Conservation (phyloP, 2,888 invertebrate species). For the Tenthredo notha region DNA sequence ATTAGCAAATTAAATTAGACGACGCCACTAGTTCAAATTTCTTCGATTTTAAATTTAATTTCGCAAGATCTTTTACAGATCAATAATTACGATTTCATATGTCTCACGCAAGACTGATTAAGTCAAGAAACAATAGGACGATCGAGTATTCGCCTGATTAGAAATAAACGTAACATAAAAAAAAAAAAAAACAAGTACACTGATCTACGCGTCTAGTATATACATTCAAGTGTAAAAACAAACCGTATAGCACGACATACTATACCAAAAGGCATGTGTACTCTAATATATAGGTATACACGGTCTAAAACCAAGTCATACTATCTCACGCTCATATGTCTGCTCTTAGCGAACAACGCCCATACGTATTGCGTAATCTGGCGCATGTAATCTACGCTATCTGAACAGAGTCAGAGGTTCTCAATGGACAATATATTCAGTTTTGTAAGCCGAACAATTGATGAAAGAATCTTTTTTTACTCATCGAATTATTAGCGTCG, state of each 20-base stretch:
- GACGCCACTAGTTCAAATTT: not conserved
- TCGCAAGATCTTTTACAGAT: not conserved
- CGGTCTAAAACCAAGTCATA: not conserved
- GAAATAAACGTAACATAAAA: not conserved
- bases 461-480: not conserved
- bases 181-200: not conserved
- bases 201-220: not conserved
- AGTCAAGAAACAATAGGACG: not conserved
- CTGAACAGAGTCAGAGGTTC: conserved; percentile 17
- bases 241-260: not conserved
- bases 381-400: conserved; percentile 27
- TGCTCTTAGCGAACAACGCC: conserved; percentile 32
- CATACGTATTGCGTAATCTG: conserved; percentile 43
- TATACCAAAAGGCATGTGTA: not conserved
- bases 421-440: not conserved
- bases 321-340: conserved; percentile 8
- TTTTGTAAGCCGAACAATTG: not conserved
- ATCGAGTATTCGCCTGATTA: not conserved
- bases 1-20: no score
- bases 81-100: not conserved
- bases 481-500: not conserved
- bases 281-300: not conserved
- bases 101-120: not conserved
- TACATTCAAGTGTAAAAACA: not conserved
- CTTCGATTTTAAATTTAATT: not conserved